These are phyloP conservation scores for Elysia crispata DNA, from an alignment of 2,888 invertebrate genomes.

Conservation along the genomic window DNA sequence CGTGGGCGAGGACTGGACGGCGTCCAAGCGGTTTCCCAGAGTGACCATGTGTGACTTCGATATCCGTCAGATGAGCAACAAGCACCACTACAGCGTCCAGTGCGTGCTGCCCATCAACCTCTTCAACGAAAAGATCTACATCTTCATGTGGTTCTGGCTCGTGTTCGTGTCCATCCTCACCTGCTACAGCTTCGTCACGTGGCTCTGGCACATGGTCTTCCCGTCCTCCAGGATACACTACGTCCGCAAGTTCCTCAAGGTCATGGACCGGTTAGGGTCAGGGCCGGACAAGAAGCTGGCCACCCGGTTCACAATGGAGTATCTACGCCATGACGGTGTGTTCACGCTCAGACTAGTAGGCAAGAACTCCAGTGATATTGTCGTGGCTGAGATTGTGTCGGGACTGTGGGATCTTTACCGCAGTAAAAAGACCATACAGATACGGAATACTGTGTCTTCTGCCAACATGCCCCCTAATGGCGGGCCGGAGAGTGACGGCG, in stretches of 20 bases:
- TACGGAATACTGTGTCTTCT: conserved; percentile 59
- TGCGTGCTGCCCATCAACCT: conserved; percentile 73
- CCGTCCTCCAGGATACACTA: conserved; percentile 76
- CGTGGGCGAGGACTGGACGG: conserved; percentile 73
- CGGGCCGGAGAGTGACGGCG: conserved; percentile 70
- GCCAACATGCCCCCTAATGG: conserved; percentile 56
- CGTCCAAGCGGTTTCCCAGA: conserved; percentile 73
- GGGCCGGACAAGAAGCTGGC: conserved; percentile 75
- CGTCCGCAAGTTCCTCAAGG: conserved; percentile 78
- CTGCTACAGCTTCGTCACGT: conserved; percentile 70
- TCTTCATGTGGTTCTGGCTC: conserved; percentile 77
- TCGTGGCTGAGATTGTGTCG: conserved; percentile 75
- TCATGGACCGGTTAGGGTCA: conserved; percentile 76
- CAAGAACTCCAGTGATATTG: conserved; percentile 75
- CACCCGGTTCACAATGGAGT: conserved; percentile 74
- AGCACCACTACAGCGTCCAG: conserved; percentile 72
- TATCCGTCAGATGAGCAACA: conserved; percentile 74
- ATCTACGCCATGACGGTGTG: conserved; percentile 76
- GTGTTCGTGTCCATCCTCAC: conserved; percentile 73
- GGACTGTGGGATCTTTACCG: conserved; percentile 75
- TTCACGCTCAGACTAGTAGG: conserved; percentile 75
- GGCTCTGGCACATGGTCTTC: conserved; percentile 76
- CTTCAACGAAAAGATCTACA: conserved; percentile 76
- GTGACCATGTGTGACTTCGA: conserved; percentile 77
- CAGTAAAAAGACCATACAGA: conserved; percentile 70